phyloP scores from a whole-genome alignment of 2,113 vertebrate genomes.

The Cryptomyrus ogoouensis region DNA sequence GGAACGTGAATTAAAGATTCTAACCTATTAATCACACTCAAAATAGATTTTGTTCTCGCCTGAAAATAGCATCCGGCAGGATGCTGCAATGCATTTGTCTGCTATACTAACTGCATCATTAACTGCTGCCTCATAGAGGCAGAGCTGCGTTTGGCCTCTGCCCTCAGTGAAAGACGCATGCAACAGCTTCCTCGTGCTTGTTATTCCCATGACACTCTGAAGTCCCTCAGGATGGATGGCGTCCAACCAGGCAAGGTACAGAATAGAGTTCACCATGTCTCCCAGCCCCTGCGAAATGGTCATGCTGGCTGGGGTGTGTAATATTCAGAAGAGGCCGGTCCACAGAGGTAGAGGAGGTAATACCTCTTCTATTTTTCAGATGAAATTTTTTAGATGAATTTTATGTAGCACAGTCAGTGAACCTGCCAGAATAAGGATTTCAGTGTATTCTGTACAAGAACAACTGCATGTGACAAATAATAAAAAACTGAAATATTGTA shows the following conservation, averaged over 20 bases:
- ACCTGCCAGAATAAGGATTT: background rate
- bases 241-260: background rate
- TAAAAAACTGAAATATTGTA: background rate
- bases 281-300: background rate
- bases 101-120: conserved; percentile 4
- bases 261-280: background rate
- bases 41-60: conserved; percentile 17
- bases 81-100: background rate
- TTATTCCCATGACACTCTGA: background rate
- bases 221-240: background rate
- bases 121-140: background rate
- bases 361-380: background rate
- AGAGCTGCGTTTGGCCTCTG: background rate
- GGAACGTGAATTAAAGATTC: conserved; percentile 13
- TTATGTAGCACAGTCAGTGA: background rate
- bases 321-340: background rate
- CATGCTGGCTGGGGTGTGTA: background rate
- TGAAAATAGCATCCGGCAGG: background rate
- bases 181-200: background rate
- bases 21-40: conserved; percentile 11
- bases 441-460: background rate
- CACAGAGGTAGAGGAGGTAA: background rate
- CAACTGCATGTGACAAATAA: background rate
- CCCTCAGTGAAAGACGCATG: background rate
- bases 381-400: background rate